Evolutionary conservation across 2,113 vertebrate species (phyloP).

Genomic region (Cavia aperea): DNA sequence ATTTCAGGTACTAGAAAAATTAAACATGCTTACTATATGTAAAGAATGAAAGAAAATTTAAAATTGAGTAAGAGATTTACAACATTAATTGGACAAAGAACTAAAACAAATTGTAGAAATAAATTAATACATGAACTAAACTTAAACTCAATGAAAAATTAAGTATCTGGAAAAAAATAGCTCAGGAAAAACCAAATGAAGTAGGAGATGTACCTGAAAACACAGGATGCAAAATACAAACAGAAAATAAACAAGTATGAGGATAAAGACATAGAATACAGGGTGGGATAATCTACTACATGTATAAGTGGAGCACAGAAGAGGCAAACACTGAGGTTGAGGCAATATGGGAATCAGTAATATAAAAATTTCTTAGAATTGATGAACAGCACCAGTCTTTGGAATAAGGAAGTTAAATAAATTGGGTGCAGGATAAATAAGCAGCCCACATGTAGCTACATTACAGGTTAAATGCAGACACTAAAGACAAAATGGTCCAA

Average conservation of each 20-base stretch:
- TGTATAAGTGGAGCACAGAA: neutral
- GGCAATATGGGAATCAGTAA: neutral
- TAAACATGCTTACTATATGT: constrained; percentile 15
- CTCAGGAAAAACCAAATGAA: neutral
- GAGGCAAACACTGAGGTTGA: neutral
- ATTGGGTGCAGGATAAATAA: constrained; percentile 27
- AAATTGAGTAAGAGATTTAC: neutral
- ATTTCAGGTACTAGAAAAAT: constrained; percentile 14
- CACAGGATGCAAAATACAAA: neutral
- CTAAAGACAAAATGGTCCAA: neutral
- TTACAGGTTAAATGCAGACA: neutral
- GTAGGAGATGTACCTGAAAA: constrained; percentile 1
- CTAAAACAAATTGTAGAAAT: constrained; percentile 17
- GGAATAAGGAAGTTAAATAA: constrained; percentile 13
- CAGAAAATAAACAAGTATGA: neutral
- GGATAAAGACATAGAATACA: neutral
- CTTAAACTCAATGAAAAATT: neutral
- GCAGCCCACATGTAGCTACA: constrained; percentile 10
- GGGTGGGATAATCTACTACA: neutral
- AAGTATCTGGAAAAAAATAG: neutral
- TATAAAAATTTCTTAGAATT: neutral
- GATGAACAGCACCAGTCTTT: neutral
- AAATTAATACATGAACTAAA: neutral
- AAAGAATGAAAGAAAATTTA: constrained; percentile 17
- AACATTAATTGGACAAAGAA: constrained; percentile 24